Percentiles rank a stretch among this genome's conserved stretches.
These are phyloP conservation scores for Drosophila borborema DNA, from an alignment of 2,888 invertebrate genomes.

Conservation along the genomic window DNA sequence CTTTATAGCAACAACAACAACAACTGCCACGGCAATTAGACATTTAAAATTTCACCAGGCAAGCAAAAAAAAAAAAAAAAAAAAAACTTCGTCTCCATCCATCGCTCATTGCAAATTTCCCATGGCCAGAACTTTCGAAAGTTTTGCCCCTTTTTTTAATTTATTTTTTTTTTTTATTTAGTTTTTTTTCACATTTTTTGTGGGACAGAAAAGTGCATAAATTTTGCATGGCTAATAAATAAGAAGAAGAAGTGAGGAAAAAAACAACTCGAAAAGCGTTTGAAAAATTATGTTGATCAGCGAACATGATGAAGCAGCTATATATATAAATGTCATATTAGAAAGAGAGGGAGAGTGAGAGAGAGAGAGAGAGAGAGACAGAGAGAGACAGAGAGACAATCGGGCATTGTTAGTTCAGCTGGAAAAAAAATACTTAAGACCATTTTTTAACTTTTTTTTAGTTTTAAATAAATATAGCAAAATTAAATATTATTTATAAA, in stretches of 20 bases:
- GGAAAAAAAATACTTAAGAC: too few species aligned
- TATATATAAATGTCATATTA: not conserved
- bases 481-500: too few species aligned
- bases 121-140: conserved; percentile 74
- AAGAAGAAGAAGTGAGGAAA: not conserved
- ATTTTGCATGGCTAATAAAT: conserved; percentile 66
- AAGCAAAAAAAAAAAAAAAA: not conserved
- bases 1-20: conserved; percentile 9
- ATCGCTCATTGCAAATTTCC: conserved; percentile 67
- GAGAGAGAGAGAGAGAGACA: too few species aligned
- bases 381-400: too few species aligned
- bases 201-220: conserved; percentile 61
- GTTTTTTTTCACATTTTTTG: conserved; percentile 7
- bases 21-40: conserved; percentile 50
- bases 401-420: too few species aligned
- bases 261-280: conserved; percentile 10
- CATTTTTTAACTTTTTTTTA: too few species aligned
- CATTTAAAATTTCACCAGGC: conserved; percentile 51
- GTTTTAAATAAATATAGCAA: too few species aligned
- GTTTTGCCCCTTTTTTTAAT: conserved; percentile 34
- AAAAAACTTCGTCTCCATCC: conserved; percentile 29
- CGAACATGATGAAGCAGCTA: not conserved
- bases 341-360: too few species aligned
- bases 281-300: conserved; percentile 23
- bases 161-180: not conserved